Percentiles rank a stretch among this genome's conserved stretches.
phyloP scores from a whole-genome alignment of 2,888 invertebrate species.

The Temnothorax ravouxi region DNA sequence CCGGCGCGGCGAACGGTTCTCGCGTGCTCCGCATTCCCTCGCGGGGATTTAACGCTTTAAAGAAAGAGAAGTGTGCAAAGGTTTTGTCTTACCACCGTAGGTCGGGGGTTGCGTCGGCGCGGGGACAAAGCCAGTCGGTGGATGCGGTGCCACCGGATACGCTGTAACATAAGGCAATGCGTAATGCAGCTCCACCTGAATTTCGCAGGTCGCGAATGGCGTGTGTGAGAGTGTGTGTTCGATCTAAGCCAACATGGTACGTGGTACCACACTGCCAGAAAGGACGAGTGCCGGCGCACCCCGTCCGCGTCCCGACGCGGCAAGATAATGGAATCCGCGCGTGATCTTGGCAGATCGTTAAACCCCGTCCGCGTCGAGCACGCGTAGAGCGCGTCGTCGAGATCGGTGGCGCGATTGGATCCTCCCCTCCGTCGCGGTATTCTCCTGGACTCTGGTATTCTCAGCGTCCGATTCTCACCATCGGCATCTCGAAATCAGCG shows the following conservation, averaged over 20 bases:
- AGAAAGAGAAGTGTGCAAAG: not conserved
- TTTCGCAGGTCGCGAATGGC: constrained; percentile 64
- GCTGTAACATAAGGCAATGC: constrained; percentile 84
- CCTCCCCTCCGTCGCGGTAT: not conserved
- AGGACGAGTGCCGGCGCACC: constrained; percentile 70
- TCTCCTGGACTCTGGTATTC: not conserved
- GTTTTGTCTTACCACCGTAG: constrained; percentile 81
- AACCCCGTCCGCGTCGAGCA: constrained; percentile 37
- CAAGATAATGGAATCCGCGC: not conserved
- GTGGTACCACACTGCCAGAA: constrained; percentile 84
- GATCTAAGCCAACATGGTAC: constrained; percentile 83
- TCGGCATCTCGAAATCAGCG: not conserved
- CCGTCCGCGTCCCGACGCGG: constrained; percentile 42
- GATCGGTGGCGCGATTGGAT: constrained; percentile 36
- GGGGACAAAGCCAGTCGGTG: constrained; percentile 85
- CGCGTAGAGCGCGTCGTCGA: constrained; percentile 51
- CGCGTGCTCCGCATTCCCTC: not conserved
- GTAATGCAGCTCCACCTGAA: constrained; percentile 73
- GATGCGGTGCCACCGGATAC: constrained; percentile 85
- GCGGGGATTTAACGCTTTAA: too few relatives aligned
- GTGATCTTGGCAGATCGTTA: constrained; percentile 13
- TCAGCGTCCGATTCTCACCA: not conserved
- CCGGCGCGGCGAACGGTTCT: not conserved
- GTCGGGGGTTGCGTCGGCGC: constrained; percentile 85
- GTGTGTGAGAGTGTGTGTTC: constrained; percentile 60